Evolutionary conservation across 1,140 invertebrate species (phyloP).

Genomic region (Bicyclus anynana): DNA sequence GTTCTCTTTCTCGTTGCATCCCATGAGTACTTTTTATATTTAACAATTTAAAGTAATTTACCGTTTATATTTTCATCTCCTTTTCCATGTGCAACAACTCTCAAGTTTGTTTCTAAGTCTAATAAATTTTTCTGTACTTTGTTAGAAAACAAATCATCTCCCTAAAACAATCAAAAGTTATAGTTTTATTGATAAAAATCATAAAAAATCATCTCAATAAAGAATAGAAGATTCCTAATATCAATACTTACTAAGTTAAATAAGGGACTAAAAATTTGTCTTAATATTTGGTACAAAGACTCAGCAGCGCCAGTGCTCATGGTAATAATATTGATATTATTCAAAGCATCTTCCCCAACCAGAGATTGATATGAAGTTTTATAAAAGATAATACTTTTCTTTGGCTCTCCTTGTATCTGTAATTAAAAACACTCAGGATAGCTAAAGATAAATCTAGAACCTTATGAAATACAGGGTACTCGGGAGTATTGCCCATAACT

Average conservation of each 20-base stretch:
- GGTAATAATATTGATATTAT: constrained; percentile 55
- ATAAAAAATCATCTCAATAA: not conserved
- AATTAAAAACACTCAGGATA: too few species aligned
- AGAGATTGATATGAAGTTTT: constrained; percentile 44
- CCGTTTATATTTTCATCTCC: constrained; percentile 44
- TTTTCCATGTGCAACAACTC: constrained; percentile 53
- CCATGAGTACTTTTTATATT: too few species aligned
- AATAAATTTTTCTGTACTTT: constrained; percentile 58
- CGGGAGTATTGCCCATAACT: too few species aligned
- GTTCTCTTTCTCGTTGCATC: too few species aligned
- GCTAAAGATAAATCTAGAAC: too few species aligned
- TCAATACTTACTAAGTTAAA: constrained; percentile 19
- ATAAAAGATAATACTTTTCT: constrained; percentile 60
- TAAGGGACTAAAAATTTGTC: constrained; percentile 56
- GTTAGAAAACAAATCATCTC: constrained; percentile 49
- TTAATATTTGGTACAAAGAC: constrained; percentile 58
- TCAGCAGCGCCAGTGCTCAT: constrained; percentile 45
- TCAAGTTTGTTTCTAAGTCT: constrained; percentile 58
- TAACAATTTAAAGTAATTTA: constrained; percentile 17
- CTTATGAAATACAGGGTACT: too few species aligned
- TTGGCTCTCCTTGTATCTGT: constrained; percentile 45
- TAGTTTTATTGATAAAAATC: too few species aligned
- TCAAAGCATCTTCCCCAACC: constrained; percentile 33
- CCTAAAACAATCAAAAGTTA: constrained; percentile 29
- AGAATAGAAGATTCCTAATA: constrained; percentile 5